Percentiles rank a stretch among this genome's conserved stretches.
Evolutionary conservation across 2,888 invertebrate species (phyloP).

Genomic region (Coelogynopora nodosa): DNA sequence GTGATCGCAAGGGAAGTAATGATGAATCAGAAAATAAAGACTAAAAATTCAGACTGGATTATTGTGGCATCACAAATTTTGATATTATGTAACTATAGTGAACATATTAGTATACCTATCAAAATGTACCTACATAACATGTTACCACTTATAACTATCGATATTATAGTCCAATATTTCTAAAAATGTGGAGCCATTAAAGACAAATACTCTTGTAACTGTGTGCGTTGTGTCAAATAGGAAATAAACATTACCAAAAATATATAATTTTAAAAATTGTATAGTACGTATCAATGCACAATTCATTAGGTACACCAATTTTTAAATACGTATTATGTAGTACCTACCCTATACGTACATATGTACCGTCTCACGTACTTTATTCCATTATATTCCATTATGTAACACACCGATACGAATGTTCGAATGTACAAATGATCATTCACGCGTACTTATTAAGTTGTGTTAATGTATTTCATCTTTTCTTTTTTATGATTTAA

Average conservation of each 20-base stretch:
- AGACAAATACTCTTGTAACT: not conserved
- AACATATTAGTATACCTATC: not conserved
- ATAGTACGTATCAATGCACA: not conserved
- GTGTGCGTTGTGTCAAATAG: too few species aligned
- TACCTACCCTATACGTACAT: constrained; percentile 3
- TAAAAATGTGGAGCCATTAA: not conserved
- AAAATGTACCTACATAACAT: not conserved
- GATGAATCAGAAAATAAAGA: constrained; percentile 25
- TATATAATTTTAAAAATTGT: too few species aligned
- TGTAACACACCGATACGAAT: not conserved
- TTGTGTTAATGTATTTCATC: not conserved
- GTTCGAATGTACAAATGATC: too few species aligned
- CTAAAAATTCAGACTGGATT: too few species aligned
- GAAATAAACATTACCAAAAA: too few species aligned
- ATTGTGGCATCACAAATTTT: too few species aligned
- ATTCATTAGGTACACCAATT: constrained; percentile 13
- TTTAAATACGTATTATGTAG: not conserved
- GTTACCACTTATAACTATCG: constrained; percentile 27
- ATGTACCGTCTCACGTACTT: not conserved
- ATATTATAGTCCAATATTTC: constrained; percentile 28
- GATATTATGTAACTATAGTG: too few species aligned
- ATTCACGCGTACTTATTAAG: not conserved
- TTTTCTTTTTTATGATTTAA: not conserved
- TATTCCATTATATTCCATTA: not conserved
- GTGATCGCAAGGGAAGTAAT: constrained; percentile 13